Evolutionary conservation across 2,888 invertebrate genomes (phyloP).

Genomic region (Stenodema calcarata): DNA sequence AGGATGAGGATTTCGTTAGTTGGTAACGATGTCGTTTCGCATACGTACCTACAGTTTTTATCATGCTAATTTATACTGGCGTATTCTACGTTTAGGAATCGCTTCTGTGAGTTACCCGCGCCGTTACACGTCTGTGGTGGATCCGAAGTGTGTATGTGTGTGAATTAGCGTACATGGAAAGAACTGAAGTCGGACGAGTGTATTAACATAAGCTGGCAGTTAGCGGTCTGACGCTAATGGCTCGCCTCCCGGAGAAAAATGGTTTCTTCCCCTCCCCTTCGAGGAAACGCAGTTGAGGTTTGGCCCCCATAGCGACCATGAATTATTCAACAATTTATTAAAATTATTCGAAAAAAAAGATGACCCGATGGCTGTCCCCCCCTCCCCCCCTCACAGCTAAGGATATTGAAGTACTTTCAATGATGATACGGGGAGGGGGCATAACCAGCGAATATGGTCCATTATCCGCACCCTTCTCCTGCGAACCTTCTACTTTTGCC

Average conservation of each 20-base stretch:
- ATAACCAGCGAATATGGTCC: not conserved
- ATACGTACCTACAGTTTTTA: not conserved
- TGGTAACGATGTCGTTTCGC: not conserved
- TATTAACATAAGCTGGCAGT: slow-evolving; percentile 29
- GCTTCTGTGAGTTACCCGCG: not conserved
- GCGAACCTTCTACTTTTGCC: not conserved
- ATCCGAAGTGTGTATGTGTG: not conserved
- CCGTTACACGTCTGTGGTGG: not conserved
- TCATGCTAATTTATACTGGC: not conserved
- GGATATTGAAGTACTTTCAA: not conserved
- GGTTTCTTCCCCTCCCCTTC: not conserved
- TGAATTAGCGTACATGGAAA: not conserved
- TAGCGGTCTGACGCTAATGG: slow-evolving; percentile 22
- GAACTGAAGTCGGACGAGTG: not conserved
- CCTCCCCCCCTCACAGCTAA: not conserved
- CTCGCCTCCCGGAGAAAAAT: not conserved
- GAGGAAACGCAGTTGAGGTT: not conserved
- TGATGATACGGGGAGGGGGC: not conserved
- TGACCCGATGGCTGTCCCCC: not conserved
- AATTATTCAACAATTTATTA: slow-evolving; percentile 30
- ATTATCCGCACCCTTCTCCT: not conserved
- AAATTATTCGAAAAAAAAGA: not conserved
- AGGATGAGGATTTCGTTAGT: not conserved
- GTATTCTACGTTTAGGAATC: not conserved
- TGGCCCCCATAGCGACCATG: slow-evolving; percentile 10